Conservation (phyloP, 2,113 vertebrate species). For the Coracopsis vasa region DNA sequence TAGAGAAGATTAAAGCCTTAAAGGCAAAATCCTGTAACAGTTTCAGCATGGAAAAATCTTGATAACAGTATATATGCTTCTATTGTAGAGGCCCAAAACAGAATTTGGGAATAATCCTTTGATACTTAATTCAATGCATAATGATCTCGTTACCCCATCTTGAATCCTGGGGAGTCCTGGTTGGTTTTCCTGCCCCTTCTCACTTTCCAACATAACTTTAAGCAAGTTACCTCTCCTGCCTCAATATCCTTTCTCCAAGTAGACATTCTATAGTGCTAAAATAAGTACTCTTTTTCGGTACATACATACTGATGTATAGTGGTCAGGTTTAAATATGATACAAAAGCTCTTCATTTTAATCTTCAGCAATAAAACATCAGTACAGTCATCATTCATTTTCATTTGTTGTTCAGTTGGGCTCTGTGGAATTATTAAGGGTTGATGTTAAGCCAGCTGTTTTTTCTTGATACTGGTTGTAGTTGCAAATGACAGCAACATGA, state of each 20-base stretch:
- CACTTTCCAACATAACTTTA: background rate
- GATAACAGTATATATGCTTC: background rate
- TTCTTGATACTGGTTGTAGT: background rate
- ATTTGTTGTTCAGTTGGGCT: background rate
- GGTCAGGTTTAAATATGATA: background rate
- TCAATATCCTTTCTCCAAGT: background rate
- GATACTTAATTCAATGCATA: background rate
- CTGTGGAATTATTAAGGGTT: background rate
- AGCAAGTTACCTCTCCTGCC: background rate
- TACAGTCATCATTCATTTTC: background rate
- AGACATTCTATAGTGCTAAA: background rate
- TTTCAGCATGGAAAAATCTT: background rate
- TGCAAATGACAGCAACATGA: background rate
- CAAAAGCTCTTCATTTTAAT: background rate
- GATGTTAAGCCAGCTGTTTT: background rate
- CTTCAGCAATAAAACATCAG: background rate
- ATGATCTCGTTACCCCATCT: background rate
- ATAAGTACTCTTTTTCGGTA: background rate
- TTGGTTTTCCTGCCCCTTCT: background rate
- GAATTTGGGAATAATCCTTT: background rate
- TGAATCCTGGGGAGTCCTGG: background rate
- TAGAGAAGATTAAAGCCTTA: background rate
- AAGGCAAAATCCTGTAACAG: background rate
- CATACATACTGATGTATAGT: background rate
- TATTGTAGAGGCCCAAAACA: background rate